Evolutionary conservation across 2,113 vertebrate genomes (phyloP).

Genomic region (Rissa tridactyla): DNA sequence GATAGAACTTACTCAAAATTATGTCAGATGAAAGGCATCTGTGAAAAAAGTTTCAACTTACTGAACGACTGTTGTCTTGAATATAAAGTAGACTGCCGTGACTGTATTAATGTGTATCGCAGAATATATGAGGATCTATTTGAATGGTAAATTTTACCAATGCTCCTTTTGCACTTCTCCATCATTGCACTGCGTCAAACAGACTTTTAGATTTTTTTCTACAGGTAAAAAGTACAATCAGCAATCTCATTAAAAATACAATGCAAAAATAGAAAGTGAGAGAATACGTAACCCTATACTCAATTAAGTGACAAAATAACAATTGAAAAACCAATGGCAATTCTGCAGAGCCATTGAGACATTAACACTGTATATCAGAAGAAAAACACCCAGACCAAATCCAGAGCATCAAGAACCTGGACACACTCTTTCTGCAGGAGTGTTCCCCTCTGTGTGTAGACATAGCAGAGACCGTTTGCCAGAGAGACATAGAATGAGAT

Average conservation of each 20-base stretch:
- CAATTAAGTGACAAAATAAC: neutral
- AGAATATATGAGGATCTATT: neutral
- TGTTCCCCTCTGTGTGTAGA: neutral
- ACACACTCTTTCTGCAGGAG: neutral
- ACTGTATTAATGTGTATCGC: neutral
- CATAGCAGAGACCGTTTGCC: neutral
- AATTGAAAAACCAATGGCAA: neutral
- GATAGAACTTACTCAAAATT: neutral
- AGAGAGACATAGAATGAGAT: neutral
- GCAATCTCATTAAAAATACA: neutral
- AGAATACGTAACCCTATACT: neutral
- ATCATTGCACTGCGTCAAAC: neutral
- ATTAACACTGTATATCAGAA: neutral
- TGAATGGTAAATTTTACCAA: neutral
- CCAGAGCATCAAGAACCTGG: neutral
- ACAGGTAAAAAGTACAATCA: neutral
- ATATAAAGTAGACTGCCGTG: neutral
- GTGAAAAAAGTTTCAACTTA: neutral
- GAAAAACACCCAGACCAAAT: neutral
- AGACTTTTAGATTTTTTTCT: neutral
- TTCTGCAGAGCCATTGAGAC: neutral
- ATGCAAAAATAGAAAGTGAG: neutral
- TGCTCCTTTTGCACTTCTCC: neutral
- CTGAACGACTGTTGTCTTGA: neutral
- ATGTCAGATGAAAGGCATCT: neutral